Conservation (phyloP, 1,140 invertebrate genomes). For the Yoshiicerus persimilis region DNA sequence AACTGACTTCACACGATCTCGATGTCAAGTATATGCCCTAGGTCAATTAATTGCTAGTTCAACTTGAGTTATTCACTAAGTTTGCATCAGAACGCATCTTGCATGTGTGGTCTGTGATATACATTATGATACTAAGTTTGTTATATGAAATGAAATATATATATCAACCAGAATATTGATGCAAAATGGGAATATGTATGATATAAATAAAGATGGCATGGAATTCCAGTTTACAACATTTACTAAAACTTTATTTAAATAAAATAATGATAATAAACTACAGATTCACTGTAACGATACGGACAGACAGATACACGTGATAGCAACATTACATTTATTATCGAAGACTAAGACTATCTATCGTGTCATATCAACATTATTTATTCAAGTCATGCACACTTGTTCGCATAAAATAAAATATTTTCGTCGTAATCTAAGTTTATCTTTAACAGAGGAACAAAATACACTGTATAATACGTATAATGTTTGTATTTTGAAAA, state of each 20-base stretch:
- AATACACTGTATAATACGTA: not conserved
- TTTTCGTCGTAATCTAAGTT: not conserved
- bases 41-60: too few species aligned
- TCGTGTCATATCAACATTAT: not conserved
- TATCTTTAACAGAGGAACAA: not conserved
- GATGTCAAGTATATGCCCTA: too few species aligned
- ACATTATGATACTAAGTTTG: too few species aligned
- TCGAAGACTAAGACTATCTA: not conserved
- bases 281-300: slow-evolving; percentile 5
- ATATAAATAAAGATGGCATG: not conserved
- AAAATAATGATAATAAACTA: slow-evolving; percentile 13
- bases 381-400: not conserved
- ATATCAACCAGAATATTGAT: not conserved
- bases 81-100: too few species aligned
- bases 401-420: not conserved
- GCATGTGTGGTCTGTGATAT: too few species aligned
- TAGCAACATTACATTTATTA: not conserved
- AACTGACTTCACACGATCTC: too few species aligned
- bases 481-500: not conserved
- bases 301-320: not conserved
- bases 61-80: too few species aligned
- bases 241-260: slow-evolving; percentile 16
- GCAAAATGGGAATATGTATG: not conserved
- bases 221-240: not conserved
- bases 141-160: too few species aligned